Percentiles rank a stretch among this genome's conserved stretches.
Evolutionary conservation across 1,140 invertebrate genomes (phyloP).

Genomic region (Pseudomyrmex concolor): DNA sequence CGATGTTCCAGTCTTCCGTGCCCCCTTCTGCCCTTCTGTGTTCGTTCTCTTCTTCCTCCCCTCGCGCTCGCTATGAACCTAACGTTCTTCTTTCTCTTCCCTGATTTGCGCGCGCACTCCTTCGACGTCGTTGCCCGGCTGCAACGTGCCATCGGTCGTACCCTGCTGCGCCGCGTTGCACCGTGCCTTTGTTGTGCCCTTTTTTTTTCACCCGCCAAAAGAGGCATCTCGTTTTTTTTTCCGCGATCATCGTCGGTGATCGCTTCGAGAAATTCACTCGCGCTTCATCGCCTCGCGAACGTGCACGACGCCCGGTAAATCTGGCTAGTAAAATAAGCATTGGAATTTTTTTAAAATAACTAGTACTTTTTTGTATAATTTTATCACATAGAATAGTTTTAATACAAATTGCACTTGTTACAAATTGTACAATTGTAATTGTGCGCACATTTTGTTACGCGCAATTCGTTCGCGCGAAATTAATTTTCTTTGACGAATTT

Average conservation of each 20-base stretch:
- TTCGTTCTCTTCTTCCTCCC: constrained; percentile 61
- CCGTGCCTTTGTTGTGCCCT: constrained; percentile 74
- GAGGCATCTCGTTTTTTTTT: constrained; percentile 65
- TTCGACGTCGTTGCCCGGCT: constrained; percentile 59
- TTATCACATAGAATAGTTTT: no score
- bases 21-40: constrained; percentile 67
- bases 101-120: constrained; percentile 16
- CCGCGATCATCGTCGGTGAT: constrained; percentile 60
- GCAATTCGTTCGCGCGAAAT: constrained; percentile 12
- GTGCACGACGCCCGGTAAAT: constrained; percentile 11
- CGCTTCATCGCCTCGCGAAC: constrained; percentile 43
- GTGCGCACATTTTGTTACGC: neutral
- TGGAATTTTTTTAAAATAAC: neutral
- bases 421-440: neutral
- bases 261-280: constrained; percentile 55
- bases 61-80: constrained; percentile 51
- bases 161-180: constrained; percentile 75
- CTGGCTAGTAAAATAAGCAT: constrained; percentile 33
- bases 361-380: neutral
- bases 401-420: no score
- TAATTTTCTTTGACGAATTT: constrained; percentile 1
- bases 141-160: constrained; percentile 71
- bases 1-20: constrained; percentile 70
- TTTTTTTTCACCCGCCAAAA: constrained; percentile 70
- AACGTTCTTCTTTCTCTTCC: constrained; percentile 49